Evolutionary conservation across 2,113 vertebrate genomes (phyloP), one percentile per base, ranked within the genome.

Genomic region (Tupaia chinensis): DNA sequence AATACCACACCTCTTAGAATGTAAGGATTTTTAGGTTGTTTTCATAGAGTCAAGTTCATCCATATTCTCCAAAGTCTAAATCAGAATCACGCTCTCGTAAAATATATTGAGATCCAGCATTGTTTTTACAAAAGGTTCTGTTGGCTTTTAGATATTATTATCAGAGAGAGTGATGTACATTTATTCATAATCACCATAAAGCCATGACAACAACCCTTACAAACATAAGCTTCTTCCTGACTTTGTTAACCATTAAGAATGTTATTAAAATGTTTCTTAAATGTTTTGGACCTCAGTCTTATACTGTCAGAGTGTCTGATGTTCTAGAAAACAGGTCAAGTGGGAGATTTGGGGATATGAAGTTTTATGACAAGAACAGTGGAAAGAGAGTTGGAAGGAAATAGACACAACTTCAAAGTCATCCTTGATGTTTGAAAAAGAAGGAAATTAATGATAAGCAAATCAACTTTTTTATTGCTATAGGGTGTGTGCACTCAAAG

Each of bases 1-100:
- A 44, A 44, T 44, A 5, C 44, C 44, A 44, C 44, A 44, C 44
- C 44, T 44, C 44, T 44, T 44, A 44, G 44, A 4, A 44, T 44
- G 2, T 77, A 22, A 87, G 60, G 84, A 79, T n/a, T 27, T 96
- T 96, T 77, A 70, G 25, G 25, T 89, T 84, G 61, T 80, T 96
- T 84, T 70, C 58, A 65, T n/a, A 70, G 70, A 87, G 17, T 77
- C 60, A 29, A 53, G 11, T 83, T 91, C 60, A 85, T 27, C 53
- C 44, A 23, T 65, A 53, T 65, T 82, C 76, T 70, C 92, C 60
- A 91, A 81, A 74, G 70, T 70, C 72, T 74, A 85, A 86, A 61
- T 93, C 69, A 94, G 19, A 92, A 81, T 91, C 79, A 80, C 11
- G 54, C 4, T 25, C 56, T 90, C 56, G 92, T 78, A 94, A 88